These are phyloP conservation scores for Pseudococcus longispinus DNA, from an alignment of 2,888 invertebrate genomes.

Conservation along the genomic window DNA sequence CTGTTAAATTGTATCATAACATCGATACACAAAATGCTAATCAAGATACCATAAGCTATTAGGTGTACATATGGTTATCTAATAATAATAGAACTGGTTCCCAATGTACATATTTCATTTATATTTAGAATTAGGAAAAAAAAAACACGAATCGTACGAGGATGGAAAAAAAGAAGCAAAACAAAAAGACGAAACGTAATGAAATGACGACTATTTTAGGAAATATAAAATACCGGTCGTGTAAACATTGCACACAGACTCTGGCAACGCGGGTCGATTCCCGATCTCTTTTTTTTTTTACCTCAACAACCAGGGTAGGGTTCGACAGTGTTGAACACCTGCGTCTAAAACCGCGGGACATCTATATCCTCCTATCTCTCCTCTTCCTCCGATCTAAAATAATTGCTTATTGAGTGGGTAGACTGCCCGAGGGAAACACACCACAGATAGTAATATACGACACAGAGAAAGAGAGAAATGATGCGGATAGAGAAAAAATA, in stretches of 20 bases:
- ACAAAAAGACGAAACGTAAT: constrained; percentile 48
- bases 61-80: constrained; percentile 11
- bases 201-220: constrained; percentile 56
- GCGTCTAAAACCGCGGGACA: constrained; percentile 55
- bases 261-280: constrained; percentile 50
- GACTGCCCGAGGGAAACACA: constrained; percentile 50
- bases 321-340: constrained; percentile 55
- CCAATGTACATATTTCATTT: neutral
- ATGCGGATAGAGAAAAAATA: neutral
- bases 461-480: neutral
- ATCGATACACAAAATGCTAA: constrained; percentile 29
- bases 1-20: constrained; percentile 25
- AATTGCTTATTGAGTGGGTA: constrained; percentile 56
- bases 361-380: constrained; percentile 55
- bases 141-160: neutral
- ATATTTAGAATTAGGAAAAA: neutral
- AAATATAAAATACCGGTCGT: constrained; percentile 54
- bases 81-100: constrained; percentile 18
- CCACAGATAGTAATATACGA: constrained; percentile 52
- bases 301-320: constrained; percentile 32
- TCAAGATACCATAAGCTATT: constrained; percentile 26
- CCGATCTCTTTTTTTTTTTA: constrained; percentile 38
- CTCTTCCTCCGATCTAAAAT: constrained; percentile 52
- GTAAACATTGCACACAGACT: constrained; percentile 54
- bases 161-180: neutral